A percentile compares a stretch with the other conserved stretches of the same genome.
Conservation (phyloP, 2,113 vertebrate species). For the Nerophis ophidion region DNA sequence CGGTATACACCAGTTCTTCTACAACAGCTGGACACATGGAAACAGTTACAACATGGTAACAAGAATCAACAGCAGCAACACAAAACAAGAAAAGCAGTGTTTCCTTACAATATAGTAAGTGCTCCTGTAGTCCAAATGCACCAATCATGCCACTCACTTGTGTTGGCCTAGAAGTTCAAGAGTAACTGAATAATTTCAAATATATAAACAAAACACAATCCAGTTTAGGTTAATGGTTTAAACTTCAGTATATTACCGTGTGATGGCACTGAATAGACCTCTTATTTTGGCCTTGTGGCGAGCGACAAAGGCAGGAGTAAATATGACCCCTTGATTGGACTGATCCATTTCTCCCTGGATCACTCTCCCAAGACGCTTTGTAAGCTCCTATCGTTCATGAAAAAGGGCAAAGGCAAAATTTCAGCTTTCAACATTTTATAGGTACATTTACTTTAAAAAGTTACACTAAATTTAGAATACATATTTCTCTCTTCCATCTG, state of each 20-base stretch:
- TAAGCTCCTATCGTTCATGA: slow-evolving; percentile 73
- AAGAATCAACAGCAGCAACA: not conserved
- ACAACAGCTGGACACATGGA: slow-evolving; percentile 77
- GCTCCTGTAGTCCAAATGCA: slow-evolving; percentile 89
- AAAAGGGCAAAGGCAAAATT: not conserved
- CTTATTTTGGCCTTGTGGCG: slow-evolving; percentile 88
- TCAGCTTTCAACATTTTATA: not conserved
- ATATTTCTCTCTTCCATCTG: too few relatives aligned
- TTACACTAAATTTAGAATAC: too few relatives aligned
- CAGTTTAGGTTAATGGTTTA: not conserved
- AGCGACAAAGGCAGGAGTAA: slow-evolving; percentile 87
- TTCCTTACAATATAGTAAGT: slow-evolving; percentile 93
- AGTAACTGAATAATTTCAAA: not conserved
- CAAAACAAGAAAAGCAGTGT: not conserved
- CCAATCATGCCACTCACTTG: slow-evolving; percentile 83
- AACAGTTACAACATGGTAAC: not conserved
- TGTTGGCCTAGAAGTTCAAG: slow-evolving; percentile 76
- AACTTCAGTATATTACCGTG: slow-evolving; percentile 68
- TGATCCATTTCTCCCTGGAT: slow-evolving; percentile 88
- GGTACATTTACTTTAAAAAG: too few relatives aligned
- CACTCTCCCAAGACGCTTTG: slow-evolving; percentile 79
- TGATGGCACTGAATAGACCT: slow-evolving; percentile 91
- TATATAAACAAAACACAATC: not conserved
- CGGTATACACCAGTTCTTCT: slow-evolving; percentile 84
- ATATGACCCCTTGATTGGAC: slow-evolving; percentile 87